Base-by-base conservation (phyloP, 2,113 vertebrate species). In the Riparia riparia region DNA sequence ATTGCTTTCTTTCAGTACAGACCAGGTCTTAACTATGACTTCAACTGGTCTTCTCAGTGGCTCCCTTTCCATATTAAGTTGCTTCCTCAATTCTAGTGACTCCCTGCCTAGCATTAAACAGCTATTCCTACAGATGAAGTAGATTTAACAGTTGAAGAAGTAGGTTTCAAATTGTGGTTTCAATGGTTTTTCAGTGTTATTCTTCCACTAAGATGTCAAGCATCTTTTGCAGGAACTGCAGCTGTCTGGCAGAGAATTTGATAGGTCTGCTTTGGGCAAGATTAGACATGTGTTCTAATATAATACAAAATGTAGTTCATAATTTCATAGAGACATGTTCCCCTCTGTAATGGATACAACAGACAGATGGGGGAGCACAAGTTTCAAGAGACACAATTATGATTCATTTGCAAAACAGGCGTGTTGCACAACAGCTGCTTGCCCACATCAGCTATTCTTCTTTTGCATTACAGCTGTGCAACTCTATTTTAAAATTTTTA, bases 281-380 rank as follows among this genome's bases (percentile, higher is more conserved):
- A 91, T 89, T 64, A 79, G 61, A 87, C 94, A 94, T 65, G 31
- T 96, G 96, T 93, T 97, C 64, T 63, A 77, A 73, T 70, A 90
- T 76, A 85, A 80, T 54, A 73, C 42, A 87, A 90, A 94, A 86
- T 80, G 74, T 76, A 93, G 86, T 73, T 96, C 78, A 86, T 93
- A 58, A 93, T 91, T 87, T 88, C 70, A 58, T 45, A 79, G 80
- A 68, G 69, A 42, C 17, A 0, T 50, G 32, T 60, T 89, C 86
- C 78, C 84, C 64, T 92, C 78, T 91, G 95, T 94, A 93, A 85
- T 20, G 0, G 93, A 95, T 96, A 64, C 77, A 96, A 76, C 93
- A 87, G 87, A 96, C 94, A 96, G 94, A 96, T 94, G 93, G 90
- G 91, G 94, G 95, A 96, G 96, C 95, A 96, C 93, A 95, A 88